Base-by-base conservation (phyloP, 2,113 vertebrate species). In the Eulemur macaco region DNA sequence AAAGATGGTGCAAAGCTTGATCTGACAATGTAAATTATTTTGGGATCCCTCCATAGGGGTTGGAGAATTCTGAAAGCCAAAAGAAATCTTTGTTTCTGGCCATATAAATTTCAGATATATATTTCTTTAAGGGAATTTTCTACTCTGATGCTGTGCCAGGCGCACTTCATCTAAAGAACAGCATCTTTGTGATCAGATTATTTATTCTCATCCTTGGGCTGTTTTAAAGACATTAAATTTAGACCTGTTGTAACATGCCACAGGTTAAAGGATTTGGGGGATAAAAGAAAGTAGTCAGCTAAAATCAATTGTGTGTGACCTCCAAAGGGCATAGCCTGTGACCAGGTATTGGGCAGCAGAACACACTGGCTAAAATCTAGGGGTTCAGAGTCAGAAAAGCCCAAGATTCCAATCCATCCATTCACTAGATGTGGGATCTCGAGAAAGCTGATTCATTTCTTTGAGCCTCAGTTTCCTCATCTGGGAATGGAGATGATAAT, bases 11-110 rank as follows among this genome's bases (percentile, higher is more conserved):
- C 37, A 63, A 87, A 47, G 2, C 50, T 83, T 91, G 39, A 66
- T 68, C 5, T 85, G n/a, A 58, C n/a, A n/a, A 47, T 34, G 73
- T 71, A 88, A 42, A 71, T 77, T 94, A 73, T 76, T 84, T 60
- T 88, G 88, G 31, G 5, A 77, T 77, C 37, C 68, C 11, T 84
- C 52, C 17, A 23, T 54, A 52, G 47, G 37, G 29, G 20, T 71
- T 87, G 15, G 52, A 89, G 39, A 74, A 68, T 81, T 96, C 94
- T 81, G 27, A 84, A 91, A 91, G 42, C 68, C 20, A 87, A 78
- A 18, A 56, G 27, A 60, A 87, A 84, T 60, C 11, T 89, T 89
- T 83, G 52, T 54, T 89, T 74, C 29, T 63, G 17, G 69, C 42
- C 56, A 76, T 58, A 74, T 20, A 56, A 29, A 68, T 86, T 86